Base-by-base conservation (phyloP, 1,140 invertebrate species). In the Orius insidiosus region DNA sequence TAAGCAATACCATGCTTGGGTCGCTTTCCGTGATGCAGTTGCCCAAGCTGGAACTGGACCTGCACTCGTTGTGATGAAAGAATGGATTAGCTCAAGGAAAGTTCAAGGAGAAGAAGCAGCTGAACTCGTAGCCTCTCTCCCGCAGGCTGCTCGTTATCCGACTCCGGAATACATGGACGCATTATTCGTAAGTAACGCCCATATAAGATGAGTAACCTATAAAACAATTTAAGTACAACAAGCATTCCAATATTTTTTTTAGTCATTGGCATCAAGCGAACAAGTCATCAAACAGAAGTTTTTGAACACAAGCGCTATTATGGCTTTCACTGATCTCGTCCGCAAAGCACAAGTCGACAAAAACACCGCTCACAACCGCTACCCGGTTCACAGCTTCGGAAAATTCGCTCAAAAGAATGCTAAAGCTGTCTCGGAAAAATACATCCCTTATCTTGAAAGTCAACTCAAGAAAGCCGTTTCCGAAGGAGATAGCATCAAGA, bases 11-110 rank as follows among this genome's bases (percentile, higher is more conserved):
- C 31, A 41, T 8, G 49, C 51, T 35, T 52, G 73, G 74, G 60
- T 56, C 50, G 60, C 69, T 5, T 75, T 67, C 58, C 68, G 71
- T 37, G 74, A 78, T 54, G 70, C 71, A 15, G 63, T 80, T 3
- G 60, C 68, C 10, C 66, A 75, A 59, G 62, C 68, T 30, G 79
- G 77, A 48, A 80, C 75, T 10, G 64, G 68, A 34, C 75, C 78
- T 4, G 72, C 74, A 31, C 67, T 78, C 41, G 45, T 69, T 15
- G 60, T 61, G 45, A 68, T 80, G 30, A 66, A 67, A 51, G 49
- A 68, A 4, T 74, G 68, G 74, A 72, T 80, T 15, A 49, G 67
- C 42, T 60, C 51, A 8, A 63, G 65, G n/a, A 68, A 71, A 53
- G 59, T 80, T 8, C 14, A 56, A 45, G 61, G 57, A 7, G 50